Conservation (phyloP, 2,113 vertebrate species). For the Coracopsis vasa region DNA sequence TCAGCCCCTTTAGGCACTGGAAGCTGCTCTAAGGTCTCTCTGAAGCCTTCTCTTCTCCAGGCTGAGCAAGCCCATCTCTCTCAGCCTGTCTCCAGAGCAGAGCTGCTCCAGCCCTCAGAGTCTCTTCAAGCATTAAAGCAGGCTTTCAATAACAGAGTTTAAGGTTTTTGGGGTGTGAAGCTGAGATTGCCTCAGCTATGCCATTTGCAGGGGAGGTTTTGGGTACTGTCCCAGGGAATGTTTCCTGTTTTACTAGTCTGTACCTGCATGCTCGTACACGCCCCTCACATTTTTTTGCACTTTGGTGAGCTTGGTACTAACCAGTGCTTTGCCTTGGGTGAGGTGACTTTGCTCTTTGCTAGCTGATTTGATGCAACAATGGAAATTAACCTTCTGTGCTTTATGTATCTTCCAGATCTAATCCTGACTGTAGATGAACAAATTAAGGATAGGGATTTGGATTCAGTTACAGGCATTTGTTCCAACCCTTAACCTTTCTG, state of each 20-base stretch:
- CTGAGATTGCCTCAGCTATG: neutral
- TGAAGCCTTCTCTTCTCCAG: neutral
- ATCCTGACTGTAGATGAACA: neutral
- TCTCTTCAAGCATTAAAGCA: neutral
- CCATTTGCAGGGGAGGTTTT: neutral
- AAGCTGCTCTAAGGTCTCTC: neutral
- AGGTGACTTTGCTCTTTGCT: neutral
- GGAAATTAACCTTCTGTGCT: neutral
- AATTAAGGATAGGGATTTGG: neutral
- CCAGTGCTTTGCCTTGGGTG: neutral
- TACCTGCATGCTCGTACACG: neutral
- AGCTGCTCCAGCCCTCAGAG: neutral
- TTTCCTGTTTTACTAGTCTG: neutral
- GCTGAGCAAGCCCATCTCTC: neutral
- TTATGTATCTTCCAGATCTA: neutral
- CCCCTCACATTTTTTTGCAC: neutral
- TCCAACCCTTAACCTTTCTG: neutral
- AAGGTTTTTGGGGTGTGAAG: neutral
- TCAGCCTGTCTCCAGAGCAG: neutral
- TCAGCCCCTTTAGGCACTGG: neutral
- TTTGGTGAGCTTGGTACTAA: neutral
- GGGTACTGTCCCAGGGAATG: neutral
- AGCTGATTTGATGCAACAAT: neutral
- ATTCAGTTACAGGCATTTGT: neutral
- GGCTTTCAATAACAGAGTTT: neutral